phyloP scores from a whole-genome alignment of 1,140 invertebrate genomes.

The Pachypsylla venusta region DNA sequence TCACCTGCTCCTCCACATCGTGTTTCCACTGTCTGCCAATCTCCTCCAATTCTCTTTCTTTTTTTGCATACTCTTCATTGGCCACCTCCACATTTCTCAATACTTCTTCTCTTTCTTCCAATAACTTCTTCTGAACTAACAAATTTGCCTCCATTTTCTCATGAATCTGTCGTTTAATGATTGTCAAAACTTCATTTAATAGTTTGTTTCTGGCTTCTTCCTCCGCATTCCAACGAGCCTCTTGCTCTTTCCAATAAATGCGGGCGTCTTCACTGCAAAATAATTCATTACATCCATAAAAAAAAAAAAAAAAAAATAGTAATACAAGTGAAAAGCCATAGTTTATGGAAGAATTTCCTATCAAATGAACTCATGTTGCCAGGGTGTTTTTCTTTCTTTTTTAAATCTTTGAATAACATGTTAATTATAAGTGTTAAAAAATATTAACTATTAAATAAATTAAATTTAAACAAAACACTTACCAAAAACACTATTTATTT shows the following conservation, averaged over 20 bases:
- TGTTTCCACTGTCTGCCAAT: background rate
- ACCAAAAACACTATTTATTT: too few relatives aligned
- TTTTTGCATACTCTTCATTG: constrained; percentile 8
- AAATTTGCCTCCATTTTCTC: constrained; percentile 13
- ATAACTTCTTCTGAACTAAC: constrained; percentile 1
- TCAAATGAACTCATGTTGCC: background rate
- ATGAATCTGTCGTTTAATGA: constrained; percentile 9
- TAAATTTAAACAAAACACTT: background rate
- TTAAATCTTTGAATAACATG: background rate
- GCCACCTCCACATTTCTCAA: constrained; percentile 11
- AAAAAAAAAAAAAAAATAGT: background rate
- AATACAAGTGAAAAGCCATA: too few relatives aligned
- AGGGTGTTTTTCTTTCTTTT: background rate
- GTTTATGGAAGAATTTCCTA: too few relatives aligned
- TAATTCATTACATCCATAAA: background rate
- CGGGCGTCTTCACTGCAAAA: constrained; percentile 15
- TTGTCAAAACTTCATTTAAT: constrained; percentile 11
- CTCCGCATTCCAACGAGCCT: constrained; percentile 14
- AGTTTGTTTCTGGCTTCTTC: constrained; percentile 14
- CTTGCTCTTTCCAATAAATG: constrained; percentile 18
- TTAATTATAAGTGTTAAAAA: background rate
- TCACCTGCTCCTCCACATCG: constrained; percentile 11
- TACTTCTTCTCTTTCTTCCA: constrained; percentile 12
- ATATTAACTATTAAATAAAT: background rate
- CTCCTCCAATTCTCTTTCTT: background rate